A percentile compares a stretch with the other conserved stretches of the same genome.
phyloP scores from a whole-genome alignment of 2,797 vertebrate species.

The Pangasius djambal region DNA sequence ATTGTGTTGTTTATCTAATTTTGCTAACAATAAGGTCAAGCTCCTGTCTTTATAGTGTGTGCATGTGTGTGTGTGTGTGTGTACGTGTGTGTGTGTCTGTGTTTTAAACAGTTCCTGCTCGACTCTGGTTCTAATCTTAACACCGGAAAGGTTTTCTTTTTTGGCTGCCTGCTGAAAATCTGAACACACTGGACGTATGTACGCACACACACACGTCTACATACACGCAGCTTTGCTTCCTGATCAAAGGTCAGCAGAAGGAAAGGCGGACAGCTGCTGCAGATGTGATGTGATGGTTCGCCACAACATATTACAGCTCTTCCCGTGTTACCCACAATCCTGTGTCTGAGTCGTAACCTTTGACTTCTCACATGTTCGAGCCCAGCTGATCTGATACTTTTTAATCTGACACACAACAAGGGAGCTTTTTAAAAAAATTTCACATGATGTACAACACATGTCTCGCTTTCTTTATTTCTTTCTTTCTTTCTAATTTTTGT shows the following conservation, averaged over 20 bases:
- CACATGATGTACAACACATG: neutral
- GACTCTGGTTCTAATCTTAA: slow-evolving; percentile 26
- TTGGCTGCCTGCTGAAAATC: neutral
- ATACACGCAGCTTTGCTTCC: neutral
- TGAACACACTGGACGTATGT: neutral
- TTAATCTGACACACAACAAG: slow-evolving; percentile 17
- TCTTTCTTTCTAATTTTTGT: neutral
- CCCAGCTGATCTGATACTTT: slow-evolving; percentile 8
- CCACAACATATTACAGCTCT: neutral
- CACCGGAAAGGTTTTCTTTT: neutral
- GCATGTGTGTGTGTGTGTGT: neutral
- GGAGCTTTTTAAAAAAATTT: neutral
- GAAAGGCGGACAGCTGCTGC: neutral
- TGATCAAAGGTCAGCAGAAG: neutral
- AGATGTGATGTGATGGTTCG: slow-evolving; percentile 15
- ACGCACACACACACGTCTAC: neutral
- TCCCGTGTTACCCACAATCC: slow-evolving; percentile 8
- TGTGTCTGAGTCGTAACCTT: slow-evolving; percentile 21
- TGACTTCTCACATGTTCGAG: slow-evolving; percentile 4
- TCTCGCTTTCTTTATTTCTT: neutral
- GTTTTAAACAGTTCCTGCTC: neutral
- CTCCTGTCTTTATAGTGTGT: neutral
- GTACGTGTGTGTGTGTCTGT: neutral
- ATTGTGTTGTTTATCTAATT: slow-evolving; percentile 6
- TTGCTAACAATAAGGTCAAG: neutral